Base-by-base conservation (phyloP, 2,797 vertebrate genomes). In the Cryptoblepharus egeriae region DNA sequence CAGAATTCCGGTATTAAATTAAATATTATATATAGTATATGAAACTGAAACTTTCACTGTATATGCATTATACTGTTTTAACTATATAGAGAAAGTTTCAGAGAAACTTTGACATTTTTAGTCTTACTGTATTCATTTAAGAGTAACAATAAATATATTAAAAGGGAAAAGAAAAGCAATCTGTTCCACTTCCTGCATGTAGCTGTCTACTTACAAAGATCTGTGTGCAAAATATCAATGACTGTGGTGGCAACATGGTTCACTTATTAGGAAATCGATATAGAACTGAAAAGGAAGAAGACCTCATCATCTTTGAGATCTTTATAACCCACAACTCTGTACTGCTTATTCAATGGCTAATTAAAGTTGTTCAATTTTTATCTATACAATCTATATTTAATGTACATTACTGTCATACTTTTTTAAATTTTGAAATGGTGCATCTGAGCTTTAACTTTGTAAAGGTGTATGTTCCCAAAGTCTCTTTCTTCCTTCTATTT, bases 371-470 rank as follows among this genome's bases (percentile, higher is more conserved):
- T 32, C 39, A 52, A 11, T 77, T 77, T 71, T 37, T 63, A 42
- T 57, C 35, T 15, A 45, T 22, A 61, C 3, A 18, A 15, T 78
- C 30, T 39, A 65, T 74, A 75, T 90, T 74, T 81, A 16, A 79
- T 35, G 55, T 57, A 16, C 2, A 9, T 2, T 49, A 35, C 73
- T 52, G 77, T 1, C 20, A 64, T 1, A 15, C 28, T 24, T 85
- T 74, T 85, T 74, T 80, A 45, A 67, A 82, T 28, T 86, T 89
- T 10, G 0, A 83, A 85, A n/a, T 6, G 55, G 75, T 88, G 13
- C 76, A 77, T 86, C 81, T 75, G 67, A 52, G 16, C 1, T 1
- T 68, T 85, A 18, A 32, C 73, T 86, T 75, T 88, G 7, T 37
- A 22, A 80, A 87, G 81, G 30, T 89, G 39, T 1, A 30, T 85